Conservation (phyloP, 2,888 invertebrate species). For the Synergus japonicus region DNA sequence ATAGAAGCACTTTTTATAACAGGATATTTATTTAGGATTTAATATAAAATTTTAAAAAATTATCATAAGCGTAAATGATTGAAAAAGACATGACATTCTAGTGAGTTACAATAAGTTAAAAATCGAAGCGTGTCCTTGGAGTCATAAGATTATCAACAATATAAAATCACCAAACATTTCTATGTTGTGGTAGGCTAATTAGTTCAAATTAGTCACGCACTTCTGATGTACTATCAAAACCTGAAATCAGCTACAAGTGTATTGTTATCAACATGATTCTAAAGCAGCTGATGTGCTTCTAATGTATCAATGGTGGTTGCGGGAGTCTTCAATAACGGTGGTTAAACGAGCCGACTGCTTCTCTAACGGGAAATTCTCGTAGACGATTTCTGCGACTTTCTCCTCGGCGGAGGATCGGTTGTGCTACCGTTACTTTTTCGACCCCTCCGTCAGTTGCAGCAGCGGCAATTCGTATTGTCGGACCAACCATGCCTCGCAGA, state of each 20-base stretch:
- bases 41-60: too few relatives aligned
- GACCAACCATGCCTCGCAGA: slow-evolving; percentile 42
- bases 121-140: too few relatives aligned
- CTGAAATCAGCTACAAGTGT: not conserved
- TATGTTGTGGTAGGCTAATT: too few relatives aligned
- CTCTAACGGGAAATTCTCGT: slow-evolving; percentile 39
- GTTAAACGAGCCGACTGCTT: slow-evolving; percentile 29
- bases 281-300: slow-evolving; percentile 1
- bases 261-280: not conserved
- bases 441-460: slow-evolving; percentile 35
- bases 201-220: too few relatives aligned
- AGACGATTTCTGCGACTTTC: slow-evolving; percentile 40
- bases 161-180: too few relatives aligned
- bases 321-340: slow-evolving; percentile 35
- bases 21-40: too few relatives aligned
- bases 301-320: slow-evolving; percentile 5
- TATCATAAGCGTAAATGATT: too few relatives aligned
- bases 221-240: too few relatives aligned
- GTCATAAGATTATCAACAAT: too few relatives aligned
- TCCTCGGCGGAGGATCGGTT: slow-evolving; percentile 15
- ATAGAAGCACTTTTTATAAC: too few relatives aligned
- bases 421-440: slow-evolving; percentile 12
- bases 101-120: too few relatives aligned
- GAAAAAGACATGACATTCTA: too few relatives aligned
- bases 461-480: slow-evolving; percentile 42